Percentiles rank a stretch among this genome's conserved stretches.
phyloP scores from a whole-genome alignment of 2,113 vertebrate species.

The Stigmatopora argus region DNA sequence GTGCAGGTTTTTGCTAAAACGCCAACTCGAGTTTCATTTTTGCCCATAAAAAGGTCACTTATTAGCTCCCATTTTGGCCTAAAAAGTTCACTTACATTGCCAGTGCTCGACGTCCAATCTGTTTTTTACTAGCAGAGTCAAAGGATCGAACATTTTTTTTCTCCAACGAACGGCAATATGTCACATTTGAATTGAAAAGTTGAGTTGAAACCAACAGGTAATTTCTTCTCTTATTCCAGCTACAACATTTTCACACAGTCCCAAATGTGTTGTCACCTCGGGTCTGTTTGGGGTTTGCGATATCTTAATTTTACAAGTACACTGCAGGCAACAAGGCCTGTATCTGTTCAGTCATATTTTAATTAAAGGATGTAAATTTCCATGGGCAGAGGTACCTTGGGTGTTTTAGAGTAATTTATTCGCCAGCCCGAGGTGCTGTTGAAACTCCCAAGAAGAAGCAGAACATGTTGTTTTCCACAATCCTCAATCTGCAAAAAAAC shows the following conservation, averaged over 20 bases:
- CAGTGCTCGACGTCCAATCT: no score
- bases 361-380: slow-evolving; percentile 60
- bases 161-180: not conserved
- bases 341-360: slow-evolving; percentile 50
- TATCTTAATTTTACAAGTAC: slow-evolving; percentile 33
- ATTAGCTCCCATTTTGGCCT: no score
- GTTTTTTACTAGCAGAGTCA: no score
- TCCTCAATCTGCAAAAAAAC: slow-evolving; percentile 18
- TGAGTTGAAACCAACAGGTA: not conserved
- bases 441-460: slow-evolving; percentile 20
- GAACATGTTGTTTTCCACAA: slow-evolving; percentile 32
- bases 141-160: no score
- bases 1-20: no score
- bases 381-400: slow-evolving; percentile 48
- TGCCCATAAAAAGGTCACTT: no score
- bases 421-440: slow-evolving; percentile 28
- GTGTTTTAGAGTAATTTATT: slow-evolving; percentile 58
- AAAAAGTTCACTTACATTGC: no score
- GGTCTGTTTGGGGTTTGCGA: slow-evolving; percentile 23
- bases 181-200: slow-evolving; percentile 4
- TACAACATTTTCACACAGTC: not conserved
- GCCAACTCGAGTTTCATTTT: no score
- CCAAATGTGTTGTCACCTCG: slow-evolving; percentile 11
- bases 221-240: slow-evolving; percentile 8
- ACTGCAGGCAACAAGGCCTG: slow-evolving; percentile 23